Conservation (phyloP, 2,797 vertebrate genomes). For the Odontamblyopus lacepedii region DNA sequence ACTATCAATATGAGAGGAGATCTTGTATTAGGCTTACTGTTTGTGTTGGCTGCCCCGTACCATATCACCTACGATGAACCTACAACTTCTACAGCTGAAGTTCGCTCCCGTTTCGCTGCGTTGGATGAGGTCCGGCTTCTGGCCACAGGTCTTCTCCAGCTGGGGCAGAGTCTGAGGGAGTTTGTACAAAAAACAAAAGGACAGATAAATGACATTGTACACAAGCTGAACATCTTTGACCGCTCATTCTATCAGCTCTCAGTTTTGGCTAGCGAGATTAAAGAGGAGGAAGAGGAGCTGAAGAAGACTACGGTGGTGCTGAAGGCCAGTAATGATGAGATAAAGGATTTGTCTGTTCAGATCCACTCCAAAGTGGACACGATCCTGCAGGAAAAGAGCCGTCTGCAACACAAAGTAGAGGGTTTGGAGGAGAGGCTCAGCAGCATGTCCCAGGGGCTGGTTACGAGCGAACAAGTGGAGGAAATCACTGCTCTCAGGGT, state of each 20-base stretch:
- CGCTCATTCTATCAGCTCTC: slow-evolving; percentile 87
- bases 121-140: slow-evolving; percentile 89
- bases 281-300: slow-evolving; percentile 89
- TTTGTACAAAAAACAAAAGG: slow-evolving; percentile 92
- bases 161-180: slow-evolving; percentile 90
- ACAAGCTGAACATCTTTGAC: slow-evolving; percentile 91
- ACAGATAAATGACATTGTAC: slow-evolving; percentile 90
- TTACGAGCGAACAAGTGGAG: slow-evolving; percentile 69
- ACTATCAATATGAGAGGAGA: slow-evolving; percentile 72
- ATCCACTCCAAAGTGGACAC: slow-evolving; percentile 86
- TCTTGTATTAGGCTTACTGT: slow-evolving; percentile 31
- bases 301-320: slow-evolving; percentile 86
- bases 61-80: slow-evolving; percentile 66
- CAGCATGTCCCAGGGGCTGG: slow-evolving; percentile 73
- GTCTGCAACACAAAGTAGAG: slow-evolving; percentile 84
- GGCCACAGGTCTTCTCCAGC: slow-evolving; percentile 89
- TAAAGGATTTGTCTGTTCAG: slow-evolving; percentile 85
- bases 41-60: slow-evolving; percentile 62
- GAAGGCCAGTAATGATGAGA: slow-evolving; percentile 87
- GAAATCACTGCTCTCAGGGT: slow-evolving; percentile 88
- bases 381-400: slow-evolving; percentile 84
- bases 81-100: slow-evolving; percentile 50
- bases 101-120: slow-evolving; percentile 84
- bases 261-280: slow-evolving; percentile 86
- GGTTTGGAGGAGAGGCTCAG: slow-evolving; percentile 86